Evolutionary conservation across 2,113 vertebrate species (phyloP).

Genomic region (Equus przewalskii): DNA sequence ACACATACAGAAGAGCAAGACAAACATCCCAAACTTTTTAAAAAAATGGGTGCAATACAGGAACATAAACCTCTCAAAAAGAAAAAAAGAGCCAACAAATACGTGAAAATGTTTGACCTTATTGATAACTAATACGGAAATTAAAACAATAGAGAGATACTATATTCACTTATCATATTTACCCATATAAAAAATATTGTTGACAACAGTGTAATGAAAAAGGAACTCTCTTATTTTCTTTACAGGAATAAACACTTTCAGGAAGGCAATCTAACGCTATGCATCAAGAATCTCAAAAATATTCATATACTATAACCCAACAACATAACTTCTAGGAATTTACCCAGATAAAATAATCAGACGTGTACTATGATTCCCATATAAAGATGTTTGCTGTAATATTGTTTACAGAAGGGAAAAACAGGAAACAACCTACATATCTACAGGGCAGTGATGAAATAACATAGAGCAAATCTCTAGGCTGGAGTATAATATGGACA

Average conservation of each 20-base stretch:
- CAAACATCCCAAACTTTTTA: neutral
- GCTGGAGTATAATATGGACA: neutral
- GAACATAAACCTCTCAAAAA: neutral
- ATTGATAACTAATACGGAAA: neutral
- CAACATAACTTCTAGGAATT: neutral
- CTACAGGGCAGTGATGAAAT: neutral
- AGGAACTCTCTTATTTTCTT: neutral
- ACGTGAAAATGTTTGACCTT: neutral
- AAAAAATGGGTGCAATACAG: neutral
- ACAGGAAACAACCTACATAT: neutral
- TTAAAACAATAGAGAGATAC: neutral
- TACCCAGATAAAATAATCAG: neutral
- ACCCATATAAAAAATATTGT: neutral
- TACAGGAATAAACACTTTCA: neutral
- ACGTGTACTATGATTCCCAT: neutral
- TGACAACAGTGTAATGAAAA: neutral
- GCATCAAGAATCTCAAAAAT: neutral
- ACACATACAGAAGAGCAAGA: neutral
- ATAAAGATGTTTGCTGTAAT: neutral
- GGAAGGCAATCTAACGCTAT: neutral
- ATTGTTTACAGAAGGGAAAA: neutral
- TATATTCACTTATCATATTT: neutral
- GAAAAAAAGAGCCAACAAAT: neutral
- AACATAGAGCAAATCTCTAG: rapidly evolving
- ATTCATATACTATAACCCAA: neutral